Evolutionary conservation across 2,888 invertebrate genomes (phyloP).

Genomic region (Fissipunctia ypsillon): DNA sequence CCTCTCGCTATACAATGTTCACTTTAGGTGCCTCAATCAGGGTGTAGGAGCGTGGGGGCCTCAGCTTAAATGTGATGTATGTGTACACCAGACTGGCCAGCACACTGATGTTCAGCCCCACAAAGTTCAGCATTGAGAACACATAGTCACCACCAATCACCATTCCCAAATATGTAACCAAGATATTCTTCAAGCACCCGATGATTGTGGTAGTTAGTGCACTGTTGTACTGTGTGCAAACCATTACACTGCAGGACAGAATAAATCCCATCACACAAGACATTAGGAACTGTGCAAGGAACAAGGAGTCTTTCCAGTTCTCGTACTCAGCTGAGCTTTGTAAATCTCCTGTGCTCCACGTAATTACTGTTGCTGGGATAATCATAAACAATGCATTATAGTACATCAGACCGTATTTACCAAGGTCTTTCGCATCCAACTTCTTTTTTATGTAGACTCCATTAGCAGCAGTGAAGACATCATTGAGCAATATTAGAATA

Average conservation of each 20-base stretch:
- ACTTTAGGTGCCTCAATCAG: slow-evolving; percentile 79
- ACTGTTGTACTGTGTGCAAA: slow-evolving; percentile 99
- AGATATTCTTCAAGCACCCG: slow-evolving; percentile 99
- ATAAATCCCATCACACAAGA: slow-evolving; percentile 99
- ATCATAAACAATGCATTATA: slow-evolving; percentile 98
- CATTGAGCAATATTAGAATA: slow-evolving; percentile 96
- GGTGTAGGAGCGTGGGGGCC: slow-evolving; percentile 81
- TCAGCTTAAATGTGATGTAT: slow-evolving; percentile 95
- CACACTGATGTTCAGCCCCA: slow-evolving; percentile 99
- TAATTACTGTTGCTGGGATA: slow-evolving; percentile 92
- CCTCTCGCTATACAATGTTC: slow-evolving; percentile 81
- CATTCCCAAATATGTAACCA: slow-evolving; percentile 99
- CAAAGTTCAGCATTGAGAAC: slow-evolving; percentile 98
- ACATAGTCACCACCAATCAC: slow-evolving; percentile 99
- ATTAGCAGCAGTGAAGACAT: slow-evolving; percentile 98
- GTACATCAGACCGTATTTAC: slow-evolving; percentile 97
- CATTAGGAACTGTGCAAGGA: slow-evolving; percentile 94
- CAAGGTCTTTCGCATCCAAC: slow-evolving; percentile 97
- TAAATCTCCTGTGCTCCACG: slow-evolving; percentile 94
- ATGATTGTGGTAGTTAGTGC: slow-evolving; percentile 99
- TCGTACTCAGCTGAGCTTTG: slow-evolving; percentile 92
- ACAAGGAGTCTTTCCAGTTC: slow-evolving; percentile 94
- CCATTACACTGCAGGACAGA: slow-evolving; percentile 97
- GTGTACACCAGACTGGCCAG: slow-evolving; percentile 96
- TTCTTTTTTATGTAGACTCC: slow-evolving; percentile 99